A percentile compares a stretch with the other conserved stretches of the same genome.
Conservation (phyloP, 2,797 vertebrate genomes). For the Myoxocephalus aenaeus region DNA sequence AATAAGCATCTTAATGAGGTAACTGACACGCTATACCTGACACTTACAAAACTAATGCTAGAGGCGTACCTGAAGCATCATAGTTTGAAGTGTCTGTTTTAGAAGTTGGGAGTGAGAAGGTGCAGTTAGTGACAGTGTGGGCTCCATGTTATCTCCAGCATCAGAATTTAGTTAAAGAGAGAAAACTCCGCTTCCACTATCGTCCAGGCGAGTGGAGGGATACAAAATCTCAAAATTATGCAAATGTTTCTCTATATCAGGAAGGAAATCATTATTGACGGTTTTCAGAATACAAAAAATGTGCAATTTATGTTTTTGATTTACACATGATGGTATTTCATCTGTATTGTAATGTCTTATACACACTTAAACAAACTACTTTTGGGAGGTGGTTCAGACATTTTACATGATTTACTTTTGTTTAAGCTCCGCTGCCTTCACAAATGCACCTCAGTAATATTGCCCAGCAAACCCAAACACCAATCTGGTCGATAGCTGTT, state of each 20-base stretch:
- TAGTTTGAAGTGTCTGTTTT: too few relatives aligned
- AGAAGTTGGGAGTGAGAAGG: too few relatives aligned
- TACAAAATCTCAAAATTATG: background rate
- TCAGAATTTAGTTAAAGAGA: background rate
- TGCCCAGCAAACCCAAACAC: conserved; percentile 46
- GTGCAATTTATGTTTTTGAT: background rate
- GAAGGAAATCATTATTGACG: background rate
- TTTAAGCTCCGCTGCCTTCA: conserved; percentile 15
- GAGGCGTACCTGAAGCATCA: too few relatives aligned
- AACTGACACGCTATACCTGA: too few relatives aligned
- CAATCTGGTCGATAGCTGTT: conserved; percentile 40
- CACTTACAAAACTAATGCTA: too few relatives aligned
- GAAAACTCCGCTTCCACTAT: background rate
- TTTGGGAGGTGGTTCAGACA: background rate
- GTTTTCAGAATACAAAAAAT: background rate
- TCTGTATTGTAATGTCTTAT: too few relatives aligned
- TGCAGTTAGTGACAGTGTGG: too few relatives aligned
- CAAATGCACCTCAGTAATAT: conserved; percentile 37
- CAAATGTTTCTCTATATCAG: background rate
- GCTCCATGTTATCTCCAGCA: too few relatives aligned
- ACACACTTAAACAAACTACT: too few relatives aligned
- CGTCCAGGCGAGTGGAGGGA: background rate
- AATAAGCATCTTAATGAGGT: too few relatives aligned
- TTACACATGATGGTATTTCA: background rate
- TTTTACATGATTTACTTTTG: conserved; percentile 19